Evolutionary conservation across 2,113 vertebrate genomes (phyloP).

Genomic region (Strix aluco): DNA sequence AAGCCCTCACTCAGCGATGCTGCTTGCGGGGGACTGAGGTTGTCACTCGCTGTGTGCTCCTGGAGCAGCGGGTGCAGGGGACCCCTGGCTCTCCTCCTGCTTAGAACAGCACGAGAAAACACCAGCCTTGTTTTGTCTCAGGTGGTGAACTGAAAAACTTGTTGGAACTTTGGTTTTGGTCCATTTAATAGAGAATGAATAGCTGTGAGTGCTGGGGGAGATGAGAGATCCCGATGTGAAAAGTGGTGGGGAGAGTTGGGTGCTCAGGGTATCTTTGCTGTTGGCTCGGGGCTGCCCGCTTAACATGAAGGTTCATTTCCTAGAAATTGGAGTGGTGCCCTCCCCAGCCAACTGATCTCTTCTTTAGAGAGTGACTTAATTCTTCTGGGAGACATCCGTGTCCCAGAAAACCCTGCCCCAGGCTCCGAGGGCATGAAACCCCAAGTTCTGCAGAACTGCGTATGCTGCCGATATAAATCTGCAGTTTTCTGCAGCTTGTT

Average conservation of each 20-base stretch:
- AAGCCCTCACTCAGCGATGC: rapidly evolving
- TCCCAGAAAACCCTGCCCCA: background rate
- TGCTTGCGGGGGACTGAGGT: rapidly evolving
- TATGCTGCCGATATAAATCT: rapidly evolving
- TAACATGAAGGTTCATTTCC: background rate
- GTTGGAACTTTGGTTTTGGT: rapidly evolving
- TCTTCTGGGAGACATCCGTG: background rate
- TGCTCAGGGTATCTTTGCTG: background rate
- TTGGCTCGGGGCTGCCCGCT: background rate
- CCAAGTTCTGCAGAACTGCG: background rate
- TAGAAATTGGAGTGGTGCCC: background rate
- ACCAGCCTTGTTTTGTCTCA: rapidly evolving
- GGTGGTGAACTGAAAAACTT: background rate
- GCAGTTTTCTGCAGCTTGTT: background rate
- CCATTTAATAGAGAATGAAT: rapidly evolving
- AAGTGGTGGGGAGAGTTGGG: rapidly evolving
- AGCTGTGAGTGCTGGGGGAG: background rate
- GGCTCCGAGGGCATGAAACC: background rate
- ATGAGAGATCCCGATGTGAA: rapidly evolving
- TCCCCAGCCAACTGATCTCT: rapidly evolving
- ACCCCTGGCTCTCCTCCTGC: background rate
- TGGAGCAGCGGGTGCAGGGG: background rate
- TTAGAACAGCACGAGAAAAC: background rate
- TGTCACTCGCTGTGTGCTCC: background rate
- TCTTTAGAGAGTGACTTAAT: background rate